Base-by-base conservation (phyloP, 1,140 invertebrate genomes). In the Papilio polytes region DNA sequence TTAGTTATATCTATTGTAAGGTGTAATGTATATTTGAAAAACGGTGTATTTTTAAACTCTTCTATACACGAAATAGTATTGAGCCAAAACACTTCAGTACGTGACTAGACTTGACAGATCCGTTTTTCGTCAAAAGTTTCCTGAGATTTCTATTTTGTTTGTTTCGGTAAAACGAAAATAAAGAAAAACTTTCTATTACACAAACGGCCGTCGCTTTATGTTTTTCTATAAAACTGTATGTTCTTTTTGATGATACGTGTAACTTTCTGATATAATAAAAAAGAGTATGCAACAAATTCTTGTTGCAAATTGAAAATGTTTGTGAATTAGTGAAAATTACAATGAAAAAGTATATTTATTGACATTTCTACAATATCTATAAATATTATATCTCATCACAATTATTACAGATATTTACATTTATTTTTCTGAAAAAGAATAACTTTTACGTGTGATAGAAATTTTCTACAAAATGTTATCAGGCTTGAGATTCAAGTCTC, bases 101-200 rank as follows among this genome's bases (percentile, higher is more conserved):
- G 56, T 59, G 56, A 59, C 56, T 59, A 59, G 56, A 59, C n/a
- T 59, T 59, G 56, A 59, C 56, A 59, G 56, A 59, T 59, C 56
- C 56, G 20, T 20, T 59, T 59, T 59, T 59, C 56, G n/a, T 59
- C 56, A 59, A 59, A 59, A 59, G n/a, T 59, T 59, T 59, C 18
- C n/a, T 22, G n/a, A 20, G 56, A 59, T 59, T 59, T 59, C 56
- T 59, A 59, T 51, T 51, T 51, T 20, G 56, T 59, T 59, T 59
- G 56, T 59, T 22, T 59, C 20, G 56, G 20, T 20, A 10, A 9
- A 59, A 22, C n/a, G 56, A 51, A 51, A 18, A 51, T 51, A 51
- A 51, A 15, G 56, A 59, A 59, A 9, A 59, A 59, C 20, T 20
- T 59, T 59, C 56, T 59, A 59, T 59, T 59, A 22, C 56, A 59